Conservation (phyloP, 2,113 vertebrate species). For the Hippolais icterina region DNA sequence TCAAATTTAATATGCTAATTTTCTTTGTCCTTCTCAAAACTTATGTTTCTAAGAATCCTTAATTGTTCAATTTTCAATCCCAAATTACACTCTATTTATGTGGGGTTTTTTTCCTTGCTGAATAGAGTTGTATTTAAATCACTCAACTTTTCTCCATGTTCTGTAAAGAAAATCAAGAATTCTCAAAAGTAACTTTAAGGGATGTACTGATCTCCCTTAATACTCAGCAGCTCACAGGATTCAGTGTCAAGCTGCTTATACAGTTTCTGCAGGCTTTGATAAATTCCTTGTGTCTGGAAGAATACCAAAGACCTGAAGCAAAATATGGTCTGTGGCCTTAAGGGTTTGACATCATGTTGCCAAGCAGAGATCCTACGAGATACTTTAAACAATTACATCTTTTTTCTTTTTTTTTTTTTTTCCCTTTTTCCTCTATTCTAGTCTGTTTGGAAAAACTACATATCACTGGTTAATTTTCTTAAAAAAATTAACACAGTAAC, state of each 20-base stretch:
- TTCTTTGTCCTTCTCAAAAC: background rate
- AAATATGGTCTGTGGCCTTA: background rate
- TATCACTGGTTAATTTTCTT: background rate
- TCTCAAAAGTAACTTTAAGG: background rate
- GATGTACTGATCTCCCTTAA: background rate
- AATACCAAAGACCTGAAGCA: background rate
- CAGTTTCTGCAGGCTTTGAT: background rate
- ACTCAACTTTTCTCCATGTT: background rate
- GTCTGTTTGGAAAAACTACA: background rate
- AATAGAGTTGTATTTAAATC: background rate
- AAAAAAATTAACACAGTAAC: background rate
- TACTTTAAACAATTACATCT: background rate
- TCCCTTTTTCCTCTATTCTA: background rate
- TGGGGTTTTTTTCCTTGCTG: background rate
- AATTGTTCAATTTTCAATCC: background rate
- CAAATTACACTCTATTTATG: background rate
- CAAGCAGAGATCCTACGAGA: background rate
- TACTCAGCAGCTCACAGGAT: background rate
- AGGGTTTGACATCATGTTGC: background rate
- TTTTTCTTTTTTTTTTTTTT: background rate
- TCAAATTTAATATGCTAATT: background rate
- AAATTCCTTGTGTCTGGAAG: conserved; percentile 6
- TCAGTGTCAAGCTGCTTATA: background rate
- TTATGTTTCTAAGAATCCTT: background rate
- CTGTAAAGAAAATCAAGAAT: background rate